Evolutionary conservation across 2,113 vertebrate species (phyloP).

Genomic region (Ciconia boyciana): DNA sequence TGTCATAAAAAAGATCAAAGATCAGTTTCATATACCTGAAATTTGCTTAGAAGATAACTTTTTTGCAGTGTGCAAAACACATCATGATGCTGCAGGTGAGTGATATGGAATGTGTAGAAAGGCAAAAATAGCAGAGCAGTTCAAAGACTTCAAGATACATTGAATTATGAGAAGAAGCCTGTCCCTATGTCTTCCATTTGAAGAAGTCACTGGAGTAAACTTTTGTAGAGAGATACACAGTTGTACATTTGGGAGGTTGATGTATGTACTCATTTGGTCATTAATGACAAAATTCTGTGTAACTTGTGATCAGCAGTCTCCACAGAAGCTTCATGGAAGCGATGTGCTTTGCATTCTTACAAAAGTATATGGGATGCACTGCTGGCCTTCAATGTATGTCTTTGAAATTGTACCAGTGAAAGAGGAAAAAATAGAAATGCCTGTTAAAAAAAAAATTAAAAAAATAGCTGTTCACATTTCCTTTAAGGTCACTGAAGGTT

Average conservation of each 20-base stretch:
- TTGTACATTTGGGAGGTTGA: neutral
- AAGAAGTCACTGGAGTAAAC: neutral
- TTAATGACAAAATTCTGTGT: neutral
- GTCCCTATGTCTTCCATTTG: neutral
- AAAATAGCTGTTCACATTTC: neutral
- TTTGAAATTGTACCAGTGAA: neutral
- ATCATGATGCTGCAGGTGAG: neutral
- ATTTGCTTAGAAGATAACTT: neutral
- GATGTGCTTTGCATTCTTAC: neutral
- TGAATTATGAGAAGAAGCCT: neutral
- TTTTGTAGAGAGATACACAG: neutral
- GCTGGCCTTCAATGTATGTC: neutral
- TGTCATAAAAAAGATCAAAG: neutral
- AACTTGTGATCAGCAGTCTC: neutral
- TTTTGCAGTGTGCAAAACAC: neutral
- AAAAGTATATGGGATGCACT: neutral
- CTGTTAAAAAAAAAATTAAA: neutral
- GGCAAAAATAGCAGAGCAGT: neutral
- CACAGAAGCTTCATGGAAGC: neutral
- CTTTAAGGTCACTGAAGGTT: neutral
- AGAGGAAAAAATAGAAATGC: neutral
- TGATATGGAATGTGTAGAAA: neutral
- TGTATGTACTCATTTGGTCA: neutral
- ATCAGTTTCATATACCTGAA: neutral
- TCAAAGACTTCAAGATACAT: neutral